Base-by-base conservation (phyloP, 1,140 invertebrate species). In the Trichomalopsis sarcophagae region DNA sequence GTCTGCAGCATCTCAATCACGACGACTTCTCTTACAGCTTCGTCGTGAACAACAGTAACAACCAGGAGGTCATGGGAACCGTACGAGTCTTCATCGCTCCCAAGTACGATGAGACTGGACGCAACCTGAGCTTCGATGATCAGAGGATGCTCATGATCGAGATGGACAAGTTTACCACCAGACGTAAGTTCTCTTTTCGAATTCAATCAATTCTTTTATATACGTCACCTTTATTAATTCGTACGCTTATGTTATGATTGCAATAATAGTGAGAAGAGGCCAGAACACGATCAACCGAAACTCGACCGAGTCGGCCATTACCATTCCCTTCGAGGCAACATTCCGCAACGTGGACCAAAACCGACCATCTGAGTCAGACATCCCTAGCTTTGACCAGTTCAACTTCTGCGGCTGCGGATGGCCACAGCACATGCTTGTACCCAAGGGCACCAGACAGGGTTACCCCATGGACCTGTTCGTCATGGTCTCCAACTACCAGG, bases 371-470 rank as follows among this genome's bases (percentile, higher is more conserved):
- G 91, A 87, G 40, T 89, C 88, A 82, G 10, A 88, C 50, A 33
- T 77, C 9, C 0, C 40, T 0, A 55, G 6, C 11, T 71, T 73
- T 6, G 81, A 82, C 21, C 2, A n/a, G 23, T 83, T 82, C 21
- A 82, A 82, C 30, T 78, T 30, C 94, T 97, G 97, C 91, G 97
- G 97, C 55, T 98, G 97, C 90, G 97, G 97, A 73, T 97, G 97
- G 97, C 97, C 97, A 1, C 95, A 97, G 74, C 97, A 98, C 90
- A 95, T 98, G 95, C 93, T 98, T 1, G 90, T 97, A 36, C 96
- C 97, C 0, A 96, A 96, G 91, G 97, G 97, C 36, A 95, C 91
- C 4, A 90, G 94, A 3, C 94, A 94, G 83, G 97, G 97, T 27
- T 95, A 95, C 89, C 91, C 93, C 0, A 95, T 95, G 89, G 95